A percentile compares a stretch with the other conserved stretches of the same genome.
These are phyloP conservation scores for Morone chrysops DNA, from an alignment of 2,113 vertebrate species.

Conservation along the genomic window DNA sequence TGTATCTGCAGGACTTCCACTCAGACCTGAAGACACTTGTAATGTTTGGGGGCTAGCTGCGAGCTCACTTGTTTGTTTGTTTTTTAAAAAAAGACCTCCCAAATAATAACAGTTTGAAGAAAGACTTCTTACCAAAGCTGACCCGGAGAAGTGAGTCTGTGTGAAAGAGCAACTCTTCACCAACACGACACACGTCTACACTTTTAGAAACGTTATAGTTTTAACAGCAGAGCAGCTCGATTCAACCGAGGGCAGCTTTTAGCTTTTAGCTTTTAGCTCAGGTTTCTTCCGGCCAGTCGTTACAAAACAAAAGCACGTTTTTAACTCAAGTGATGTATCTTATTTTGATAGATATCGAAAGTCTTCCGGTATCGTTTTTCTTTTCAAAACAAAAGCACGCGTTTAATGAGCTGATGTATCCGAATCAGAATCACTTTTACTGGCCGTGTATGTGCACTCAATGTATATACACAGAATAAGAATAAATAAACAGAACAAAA, in stretches of 20 bases:
- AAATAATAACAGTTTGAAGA: slow-evolving; percentile 3
- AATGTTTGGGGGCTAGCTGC: slow-evolving; percentile 12
- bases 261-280: slow-evolving; percentile 20
- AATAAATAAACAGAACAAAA: too few species aligned
- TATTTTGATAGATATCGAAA: background rate
- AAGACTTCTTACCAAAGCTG: slow-evolving; percentile 49
- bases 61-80: slow-evolving; percentile 26
- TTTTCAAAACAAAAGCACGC: slow-evolving; percentile 44
- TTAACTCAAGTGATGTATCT: background rate
- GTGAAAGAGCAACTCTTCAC: background rate
- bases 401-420: background rate
- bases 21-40: background rate
- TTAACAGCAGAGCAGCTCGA: background rate
- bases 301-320: slow-evolving; percentile 43
- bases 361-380: background rate
- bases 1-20: background rate
- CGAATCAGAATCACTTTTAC: too few species aligned
- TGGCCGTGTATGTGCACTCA: too few species aligned
- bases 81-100: background rate
- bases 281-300: background rate
- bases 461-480: too few species aligned
- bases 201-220: background rate
- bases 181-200: background rate
- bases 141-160: background rate
- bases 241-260: too few species aligned